Conservation (phyloP, 1,140 invertebrate genomes). For the Drosophila grimshawi region DNA sequence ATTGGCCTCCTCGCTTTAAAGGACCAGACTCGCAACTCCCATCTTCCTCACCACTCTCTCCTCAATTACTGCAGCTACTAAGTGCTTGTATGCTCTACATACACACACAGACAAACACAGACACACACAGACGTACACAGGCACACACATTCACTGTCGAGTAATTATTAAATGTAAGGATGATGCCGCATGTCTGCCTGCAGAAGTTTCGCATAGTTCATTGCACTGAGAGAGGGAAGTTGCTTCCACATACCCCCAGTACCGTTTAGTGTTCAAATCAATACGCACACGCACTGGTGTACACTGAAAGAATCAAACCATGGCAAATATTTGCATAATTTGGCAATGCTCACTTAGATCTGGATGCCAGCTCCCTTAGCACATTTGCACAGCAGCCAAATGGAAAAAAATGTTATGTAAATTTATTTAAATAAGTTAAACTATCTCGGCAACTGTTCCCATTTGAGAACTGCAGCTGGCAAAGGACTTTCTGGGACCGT, state of each 20-base stretch:
- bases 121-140: neutral
- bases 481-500: slow-evolving; percentile 25
- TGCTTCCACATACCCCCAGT: neutral
- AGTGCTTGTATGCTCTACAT: neutral
- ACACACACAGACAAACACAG: neutral
- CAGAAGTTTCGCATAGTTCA: slow-evolving; percentile 28
- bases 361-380: slow-evolving; percentile 40
- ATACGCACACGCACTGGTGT: slow-evolving; percentile 73
- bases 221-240: slow-evolving; percentile 1
- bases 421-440: slow-evolving; percentile 64
- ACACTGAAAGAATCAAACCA: slow-evolving; percentile 22
- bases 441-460: slow-evolving; percentile 32
- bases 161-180: slow-evolving; percentile 20
- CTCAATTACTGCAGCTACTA: neutral
- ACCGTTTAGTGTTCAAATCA: slow-evolving; percentile 45
- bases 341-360: slow-evolving; percentile 74
- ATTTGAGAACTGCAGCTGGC: slow-evolving; percentile 61
- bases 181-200: slow-evolving; percentile 22
- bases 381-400: slow-evolving; percentile 31
- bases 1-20: slow-evolving; percentile 12
- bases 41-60: neutral
- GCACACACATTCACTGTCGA: neutral
- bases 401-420: slow-evolving; percentile 61
- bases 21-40: neutral
- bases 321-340: slow-evolving; percentile 77